A percentile compares a stretch with the other conserved stretches of the same genome.
Conservation (phyloP, 2,888 invertebrate species). For the Eubasilissa splendida region DNA sequence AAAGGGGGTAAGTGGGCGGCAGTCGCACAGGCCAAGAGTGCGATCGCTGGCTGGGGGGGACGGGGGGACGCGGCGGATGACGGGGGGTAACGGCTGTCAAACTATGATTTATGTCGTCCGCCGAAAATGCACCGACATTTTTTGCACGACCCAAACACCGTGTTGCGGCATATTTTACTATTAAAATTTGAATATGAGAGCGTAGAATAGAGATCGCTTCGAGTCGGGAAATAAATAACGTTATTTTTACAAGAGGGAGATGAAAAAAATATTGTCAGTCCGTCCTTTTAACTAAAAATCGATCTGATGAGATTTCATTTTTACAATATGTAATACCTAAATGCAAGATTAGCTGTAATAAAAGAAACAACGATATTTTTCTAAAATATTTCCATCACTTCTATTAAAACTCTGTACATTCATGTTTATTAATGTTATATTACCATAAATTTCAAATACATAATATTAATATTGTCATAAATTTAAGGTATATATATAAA, state of each 20-base stretch:
- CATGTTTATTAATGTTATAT: no score
- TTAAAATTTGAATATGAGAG: constrained; percentile 46
- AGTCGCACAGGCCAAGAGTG: constrained; percentile 38
- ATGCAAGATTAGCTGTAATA: no score
- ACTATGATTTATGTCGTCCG: constrained; percentile 58
- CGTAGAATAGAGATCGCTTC: constrained; percentile 2
- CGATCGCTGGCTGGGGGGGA: constrained; percentile 23
- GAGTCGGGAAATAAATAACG: constrained; percentile 2
- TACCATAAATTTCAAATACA: no score
- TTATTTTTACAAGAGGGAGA: neutral
- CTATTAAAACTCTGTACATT: no score
- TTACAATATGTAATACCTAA: no score
- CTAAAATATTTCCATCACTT: no score
- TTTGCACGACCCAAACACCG: constrained; percentile 50
- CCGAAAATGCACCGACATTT: constrained; percentile 54
- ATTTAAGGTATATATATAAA: no score
- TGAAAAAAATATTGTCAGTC: no score
- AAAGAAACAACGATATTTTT: no score
- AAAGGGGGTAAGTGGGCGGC: constrained; percentile 22
- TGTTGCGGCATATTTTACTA: constrained; percentile 57
- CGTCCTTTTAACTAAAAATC: no score
- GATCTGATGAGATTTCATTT: no score
- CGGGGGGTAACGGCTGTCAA: constrained; percentile 53
- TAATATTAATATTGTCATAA: no score
- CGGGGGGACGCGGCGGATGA: constrained; percentile 30